Evolutionary conservation across 2,888 invertebrate genomes (phyloP).

Genomic region (Caenorhabditis sinica): DNA sequence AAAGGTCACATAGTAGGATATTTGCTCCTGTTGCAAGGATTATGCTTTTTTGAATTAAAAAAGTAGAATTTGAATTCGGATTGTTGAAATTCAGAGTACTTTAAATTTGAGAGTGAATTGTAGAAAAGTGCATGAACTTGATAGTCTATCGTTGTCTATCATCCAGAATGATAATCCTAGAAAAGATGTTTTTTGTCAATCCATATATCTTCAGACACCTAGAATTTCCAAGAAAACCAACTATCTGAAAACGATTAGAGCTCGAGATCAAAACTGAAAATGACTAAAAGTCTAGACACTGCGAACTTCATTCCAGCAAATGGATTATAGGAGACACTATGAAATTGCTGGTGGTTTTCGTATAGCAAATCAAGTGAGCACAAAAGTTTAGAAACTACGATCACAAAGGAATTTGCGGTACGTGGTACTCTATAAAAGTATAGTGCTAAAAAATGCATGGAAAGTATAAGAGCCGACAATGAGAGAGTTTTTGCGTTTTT

Average conservation of each 20-base stretch:
- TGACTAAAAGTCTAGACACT: conserved; percentile 42
- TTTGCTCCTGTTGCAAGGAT: no score
- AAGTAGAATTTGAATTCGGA: no score
- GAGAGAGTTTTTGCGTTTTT: neutral
- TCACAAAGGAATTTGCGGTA: conserved; percentile 12
- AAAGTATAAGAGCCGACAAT: conserved; percentile 22
- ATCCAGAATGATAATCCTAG: no score
- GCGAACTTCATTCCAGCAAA: conserved; percentile 25
- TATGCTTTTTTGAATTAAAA: no score
- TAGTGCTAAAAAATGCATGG: conserved; percentile 40
- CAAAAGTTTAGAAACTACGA: conserved; percentile 9
- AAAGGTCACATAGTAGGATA: no score
- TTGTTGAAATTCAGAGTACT: no score
- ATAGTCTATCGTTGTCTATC: no score
- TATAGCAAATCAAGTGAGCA: neutral
- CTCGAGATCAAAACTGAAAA: neutral
- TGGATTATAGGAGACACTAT: conserved; percentile 28
- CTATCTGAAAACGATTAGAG: conserved; percentile 1
- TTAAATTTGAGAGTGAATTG: no score
- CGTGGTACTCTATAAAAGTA: conserved; percentile 6
- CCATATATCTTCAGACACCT: neutral
- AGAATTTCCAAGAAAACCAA: neutral
- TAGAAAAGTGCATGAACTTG: no score
- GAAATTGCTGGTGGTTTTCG: neutral
- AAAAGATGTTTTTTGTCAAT: neutral